phyloP scores from a whole-genome alignment of 2,888 invertebrate species.

The Brachypalpus laphriformis region DNA sequence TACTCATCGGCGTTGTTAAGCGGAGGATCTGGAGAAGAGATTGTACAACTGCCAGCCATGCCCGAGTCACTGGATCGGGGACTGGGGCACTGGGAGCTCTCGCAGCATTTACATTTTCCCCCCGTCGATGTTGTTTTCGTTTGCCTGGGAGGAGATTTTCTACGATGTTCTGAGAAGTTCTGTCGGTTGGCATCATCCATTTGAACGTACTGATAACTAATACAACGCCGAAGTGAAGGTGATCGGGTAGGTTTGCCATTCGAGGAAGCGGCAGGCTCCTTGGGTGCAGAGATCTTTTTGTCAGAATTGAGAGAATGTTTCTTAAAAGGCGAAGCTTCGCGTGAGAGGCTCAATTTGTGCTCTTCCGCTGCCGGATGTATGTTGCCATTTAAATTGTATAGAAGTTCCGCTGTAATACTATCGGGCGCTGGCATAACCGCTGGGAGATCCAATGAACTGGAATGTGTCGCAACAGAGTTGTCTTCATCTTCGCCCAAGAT shows the following conservation, averaged over 20 bases:
- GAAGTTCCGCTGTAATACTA: slow-evolving; percentile 84
- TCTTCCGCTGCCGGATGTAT: slow-evolving; percentile 72
- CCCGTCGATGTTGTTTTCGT: slow-evolving; percentile 58
- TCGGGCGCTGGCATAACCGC: slow-evolving; percentile 84
- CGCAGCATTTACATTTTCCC: slow-evolving; percentile 85
- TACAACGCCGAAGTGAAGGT: slow-evolving; percentile 82
- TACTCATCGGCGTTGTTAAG: slow-evolving; percentile 69
- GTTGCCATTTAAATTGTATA: slow-evolving; percentile 83
- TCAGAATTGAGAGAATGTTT: slow-evolving; percentile 86
- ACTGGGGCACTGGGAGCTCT: slow-evolving; percentile 86
- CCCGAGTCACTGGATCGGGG: slow-evolving; percentile 91
- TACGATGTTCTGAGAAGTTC: slow-evolving; percentile 37
- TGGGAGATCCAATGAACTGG: slow-evolving; percentile 85
- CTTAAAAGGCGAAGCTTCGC: slow-evolving; percentile 80
- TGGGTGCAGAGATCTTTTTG: slow-evolving; percentile 80
- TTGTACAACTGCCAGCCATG: slow-evolving; percentile 91
- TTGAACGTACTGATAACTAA: slow-evolving; percentile 83
- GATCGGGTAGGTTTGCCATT: slow-evolving; percentile 68
- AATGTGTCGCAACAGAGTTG: slow-evolving; percentile 83
- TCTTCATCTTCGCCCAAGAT: slow-evolving; percentile 69
- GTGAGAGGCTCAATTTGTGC: slow-evolving; percentile 77
- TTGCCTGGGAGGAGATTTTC: slow-evolving; percentile 56
- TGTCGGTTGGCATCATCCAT: slow-evolving; percentile 72
- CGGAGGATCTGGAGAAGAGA: slow-evolving; percentile 88
- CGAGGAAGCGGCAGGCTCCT: slow-evolving; percentile 53